phyloP scores from a whole-genome alignment of 2,888 invertebrate genomes.

The Xanthostigma xanthostigma region DNA sequence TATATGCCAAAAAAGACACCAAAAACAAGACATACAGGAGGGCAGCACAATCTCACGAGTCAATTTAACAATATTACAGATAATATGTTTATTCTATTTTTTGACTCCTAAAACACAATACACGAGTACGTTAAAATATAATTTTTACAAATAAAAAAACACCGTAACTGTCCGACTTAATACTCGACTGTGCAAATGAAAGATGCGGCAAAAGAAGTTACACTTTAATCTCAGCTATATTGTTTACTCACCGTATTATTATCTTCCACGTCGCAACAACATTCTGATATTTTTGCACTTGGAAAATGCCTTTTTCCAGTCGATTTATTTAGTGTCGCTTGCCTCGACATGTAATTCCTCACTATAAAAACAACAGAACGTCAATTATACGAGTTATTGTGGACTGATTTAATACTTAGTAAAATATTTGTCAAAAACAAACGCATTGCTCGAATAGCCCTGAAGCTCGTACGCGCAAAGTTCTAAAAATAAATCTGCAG shows the following conservation, averaged over 20 bases:
- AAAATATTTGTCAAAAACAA: too few species aligned
- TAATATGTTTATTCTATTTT: not conserved
- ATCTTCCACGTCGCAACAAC: constrained; percentile 1
- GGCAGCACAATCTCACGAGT: not conserved
- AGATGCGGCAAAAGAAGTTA: too few species aligned
- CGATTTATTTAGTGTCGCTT: constrained; percentile 2
- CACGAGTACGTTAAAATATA: not conserved
- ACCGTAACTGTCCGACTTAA: too few species aligned
- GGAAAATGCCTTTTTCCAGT: not conserved
- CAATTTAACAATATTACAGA: constrained; percentile 2
- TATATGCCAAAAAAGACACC: constrained; percentile 4
- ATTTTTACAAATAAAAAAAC: not conserved
- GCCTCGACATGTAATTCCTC: constrained; percentile 5
- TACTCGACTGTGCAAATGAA: too few species aligned
- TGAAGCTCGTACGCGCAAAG: too few species aligned
- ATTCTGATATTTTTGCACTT: constrained; percentile 1
- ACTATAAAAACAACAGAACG: not conserved
- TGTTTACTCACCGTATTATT: not conserved
- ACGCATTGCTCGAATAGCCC: too few species aligned
- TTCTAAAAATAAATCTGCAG: too few species aligned
- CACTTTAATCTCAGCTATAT: not conserved
- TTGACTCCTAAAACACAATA: not conserved
- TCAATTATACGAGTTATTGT: not conserved
- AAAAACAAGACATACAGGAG: not conserved
- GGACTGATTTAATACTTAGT: not conserved